Evolutionary conservation across 2,113 vertebrate species (phyloP).

Genomic region (Harpagus bidentatus): DNA sequence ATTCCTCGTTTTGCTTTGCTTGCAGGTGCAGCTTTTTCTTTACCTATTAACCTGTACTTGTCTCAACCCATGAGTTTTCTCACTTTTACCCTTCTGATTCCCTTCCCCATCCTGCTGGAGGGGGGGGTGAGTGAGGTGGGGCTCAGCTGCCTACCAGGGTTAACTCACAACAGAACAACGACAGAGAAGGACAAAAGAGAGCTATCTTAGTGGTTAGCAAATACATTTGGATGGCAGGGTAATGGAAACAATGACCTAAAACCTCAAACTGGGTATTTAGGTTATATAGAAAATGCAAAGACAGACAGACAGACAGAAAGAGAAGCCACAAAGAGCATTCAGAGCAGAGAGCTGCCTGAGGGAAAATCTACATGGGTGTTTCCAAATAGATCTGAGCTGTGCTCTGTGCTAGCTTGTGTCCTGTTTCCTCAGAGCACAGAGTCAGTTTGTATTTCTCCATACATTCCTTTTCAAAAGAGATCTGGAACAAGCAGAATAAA

Average conservation of each 20-base stretch:
- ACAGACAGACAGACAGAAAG: background rate
- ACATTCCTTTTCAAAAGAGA: background rate
- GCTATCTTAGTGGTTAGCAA: background rate
- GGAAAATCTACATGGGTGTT: background rate
- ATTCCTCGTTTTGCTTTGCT: background rate
- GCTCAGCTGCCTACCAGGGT: background rate
- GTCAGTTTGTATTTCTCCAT: background rate
- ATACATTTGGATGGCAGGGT: background rate
- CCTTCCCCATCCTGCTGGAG: background rate
- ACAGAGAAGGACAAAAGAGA: background rate
- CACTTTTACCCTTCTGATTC: background rate
- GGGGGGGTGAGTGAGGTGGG: fast-evolving
- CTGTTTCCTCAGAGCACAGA: background rate
- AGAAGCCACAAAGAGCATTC: background rate
- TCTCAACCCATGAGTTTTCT: background rate
- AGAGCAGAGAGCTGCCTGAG: background rate
- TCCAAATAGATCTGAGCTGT: background rate
- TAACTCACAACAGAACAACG: fast-evolving
- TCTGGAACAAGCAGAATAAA: background rate
- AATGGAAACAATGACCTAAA: background rate
- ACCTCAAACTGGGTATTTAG: background rate
- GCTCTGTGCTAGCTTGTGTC: background rate
- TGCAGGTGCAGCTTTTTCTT: background rate
- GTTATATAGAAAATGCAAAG: background rate
- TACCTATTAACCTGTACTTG: background rate